phyloP scores from a whole-genome alignment of 2,888 invertebrate species.

The Unio pictorum region DNA sequence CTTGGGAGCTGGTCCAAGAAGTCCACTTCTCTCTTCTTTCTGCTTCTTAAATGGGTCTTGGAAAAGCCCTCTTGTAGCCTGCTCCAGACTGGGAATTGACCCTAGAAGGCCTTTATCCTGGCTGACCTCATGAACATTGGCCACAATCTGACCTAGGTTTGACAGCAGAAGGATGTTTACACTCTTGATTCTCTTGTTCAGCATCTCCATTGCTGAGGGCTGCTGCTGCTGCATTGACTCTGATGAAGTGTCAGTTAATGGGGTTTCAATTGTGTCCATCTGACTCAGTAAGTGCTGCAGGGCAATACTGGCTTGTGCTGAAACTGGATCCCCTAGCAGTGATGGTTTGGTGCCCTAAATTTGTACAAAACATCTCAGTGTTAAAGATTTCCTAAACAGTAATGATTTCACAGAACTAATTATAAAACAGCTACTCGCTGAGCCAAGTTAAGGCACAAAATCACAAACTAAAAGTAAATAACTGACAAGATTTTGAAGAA shows the following conservation, averaged over 20 bases:
- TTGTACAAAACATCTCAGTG: neutral
- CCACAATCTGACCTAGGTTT: slow-evolving; percentile 56
- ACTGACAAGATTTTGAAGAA: too few species aligned
- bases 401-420: neutral
- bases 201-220: slow-evolving; percentile 11
- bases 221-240: slow-evolving; percentile 7
- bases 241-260: slow-evolving; percentile 2
- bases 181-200: slow-evolving; percentile 31
- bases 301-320: slow-evolving; percentile 67
- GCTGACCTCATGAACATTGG: slow-evolving; percentile 35
- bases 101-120: slow-evolving; percentile 21
- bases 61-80: slow-evolving; percentile 1
- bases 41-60: neutral
- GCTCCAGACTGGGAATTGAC: slow-evolving; percentile 6
- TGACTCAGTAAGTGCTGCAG: slow-evolving; percentile 71
- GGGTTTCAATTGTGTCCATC: slow-evolving; percentile 20
- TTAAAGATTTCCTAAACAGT: neutral
- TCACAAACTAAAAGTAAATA: too few species aligned
- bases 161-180: slow-evolving; percentile 51
- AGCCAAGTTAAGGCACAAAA: too few species aligned
- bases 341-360: slow-evolving; percentile 46
- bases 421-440: too few species aligned
- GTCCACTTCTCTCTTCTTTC: neutral
- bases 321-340: slow-evolving; percentile 70
- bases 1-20: neutral